phyloP scores from a whole-genome alignment of 2,113 vertebrate species.

The Merops nubicus region DNA sequence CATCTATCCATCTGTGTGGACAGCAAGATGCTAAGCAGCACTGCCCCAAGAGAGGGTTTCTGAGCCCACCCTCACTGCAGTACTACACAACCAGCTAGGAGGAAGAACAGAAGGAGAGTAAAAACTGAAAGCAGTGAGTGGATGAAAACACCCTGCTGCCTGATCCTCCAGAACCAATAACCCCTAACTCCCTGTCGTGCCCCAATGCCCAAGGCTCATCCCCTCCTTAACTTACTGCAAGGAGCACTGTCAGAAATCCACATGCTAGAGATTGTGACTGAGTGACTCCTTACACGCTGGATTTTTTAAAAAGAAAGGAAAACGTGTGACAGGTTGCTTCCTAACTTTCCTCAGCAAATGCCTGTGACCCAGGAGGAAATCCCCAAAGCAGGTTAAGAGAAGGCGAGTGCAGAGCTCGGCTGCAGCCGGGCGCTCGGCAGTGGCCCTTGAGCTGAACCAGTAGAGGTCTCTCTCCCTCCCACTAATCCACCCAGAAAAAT shows the following conservation, averaged over 20 bases:
- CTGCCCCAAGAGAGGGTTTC: background rate
- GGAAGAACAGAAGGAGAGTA: background rate
- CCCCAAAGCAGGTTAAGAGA: background rate
- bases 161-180: background rate
- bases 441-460: slow-evolving; percentile 38
- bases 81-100: background rate
- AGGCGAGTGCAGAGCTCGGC: accelerated
- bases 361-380: background rate
- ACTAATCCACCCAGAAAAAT: slow-evolving; percentile 39
- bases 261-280: background rate
- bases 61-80: background rate
- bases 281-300: background rate
- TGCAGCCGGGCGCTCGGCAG: background rate
- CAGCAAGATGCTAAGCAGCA: background rate
- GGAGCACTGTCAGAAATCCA: background rate
- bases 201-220: background rate
- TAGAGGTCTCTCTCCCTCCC: slow-evolving; percentile 76
- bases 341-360: background rate
- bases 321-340: background rate
- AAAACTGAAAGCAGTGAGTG: background rate
- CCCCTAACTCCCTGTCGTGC: background rate
- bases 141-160: background rate
- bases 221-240: background rate
- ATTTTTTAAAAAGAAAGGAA: background rate
- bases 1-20: background rate